Evolutionary conservation across 1,140 invertebrate species (phyloP).

Genomic region (Drosophila ohnishii): DNA sequence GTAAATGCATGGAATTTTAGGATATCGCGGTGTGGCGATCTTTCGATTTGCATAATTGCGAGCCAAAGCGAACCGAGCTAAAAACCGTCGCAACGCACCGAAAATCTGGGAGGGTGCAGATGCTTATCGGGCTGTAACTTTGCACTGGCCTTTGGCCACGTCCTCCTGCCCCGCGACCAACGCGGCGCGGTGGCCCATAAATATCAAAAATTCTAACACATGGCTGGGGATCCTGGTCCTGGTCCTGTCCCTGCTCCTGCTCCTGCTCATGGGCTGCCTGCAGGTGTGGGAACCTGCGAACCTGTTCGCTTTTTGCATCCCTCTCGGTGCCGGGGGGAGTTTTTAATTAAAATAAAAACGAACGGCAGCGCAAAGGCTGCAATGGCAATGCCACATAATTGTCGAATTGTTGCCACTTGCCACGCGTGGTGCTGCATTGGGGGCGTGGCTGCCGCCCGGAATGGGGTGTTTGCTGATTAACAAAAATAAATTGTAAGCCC

Average conservation of each 20-base stretch:
- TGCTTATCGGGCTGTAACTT: conserved; percentile 60
- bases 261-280: conserved; percentile 10
- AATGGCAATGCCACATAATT: conserved; percentile 47
- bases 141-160: conserved; percentile 35
- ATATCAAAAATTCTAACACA: conserved; percentile 66
- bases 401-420: conserved; percentile 48
- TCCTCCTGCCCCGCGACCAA: neutral
- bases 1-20: conserved; percentile 81
- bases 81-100: conserved; percentile 60
- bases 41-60: conserved; percentile 81
- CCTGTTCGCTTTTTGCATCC: conserved; percentile 49
- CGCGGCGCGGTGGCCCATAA: conserved; percentile 46
- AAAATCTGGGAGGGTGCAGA: conserved; percentile 48
- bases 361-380: conserved; percentile 38
- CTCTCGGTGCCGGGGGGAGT: conserved; percentile 13
- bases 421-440: conserved; percentile 11
- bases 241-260: neutral
- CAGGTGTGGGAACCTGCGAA: conserved; percentile 38
- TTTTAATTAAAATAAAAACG: conserved; percentile 66
- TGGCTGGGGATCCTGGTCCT: conserved; percentile 8
- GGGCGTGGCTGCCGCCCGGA: conserved; percentile 28
- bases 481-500: conserved; percentile 66
- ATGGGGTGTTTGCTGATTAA: conserved; percentile 62
- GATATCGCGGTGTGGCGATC: conserved; percentile 72
- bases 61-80: conserved; percentile 22